Evolutionary conservation across 2,797 vertebrate species (phyloP).

Genomic region (Myotis pilosus): DNA sequence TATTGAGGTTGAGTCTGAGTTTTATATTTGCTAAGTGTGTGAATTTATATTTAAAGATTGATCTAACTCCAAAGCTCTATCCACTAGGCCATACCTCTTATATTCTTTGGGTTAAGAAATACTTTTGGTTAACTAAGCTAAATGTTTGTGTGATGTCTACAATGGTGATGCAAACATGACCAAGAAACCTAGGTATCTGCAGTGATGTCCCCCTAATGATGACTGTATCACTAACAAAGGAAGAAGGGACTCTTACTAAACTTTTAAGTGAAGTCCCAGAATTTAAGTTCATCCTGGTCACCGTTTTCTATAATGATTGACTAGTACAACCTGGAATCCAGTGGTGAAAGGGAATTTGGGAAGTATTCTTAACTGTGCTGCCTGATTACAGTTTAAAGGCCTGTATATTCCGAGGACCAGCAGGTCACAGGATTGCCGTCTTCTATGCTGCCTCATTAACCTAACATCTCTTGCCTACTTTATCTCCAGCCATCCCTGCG

Average conservation of each 20-base stretch:
- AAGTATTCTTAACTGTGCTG: not conserved
- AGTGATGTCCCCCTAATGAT: not conserved
- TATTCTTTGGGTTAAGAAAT: not conserved
- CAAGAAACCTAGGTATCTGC: not conserved
- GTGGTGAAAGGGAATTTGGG: not conserved
- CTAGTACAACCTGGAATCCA: conserved; percentile 3
- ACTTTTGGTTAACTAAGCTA: not conserved
- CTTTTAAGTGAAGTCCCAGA: not conserved
- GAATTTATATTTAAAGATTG: not conserved
- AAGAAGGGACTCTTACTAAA: not conserved
- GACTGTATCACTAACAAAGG: not conserved
- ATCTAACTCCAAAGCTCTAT: not conserved
- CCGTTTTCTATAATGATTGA: not conserved
- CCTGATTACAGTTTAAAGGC: conserved; percentile 24
- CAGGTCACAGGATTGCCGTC: not conserved
- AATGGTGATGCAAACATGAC: not conserved
- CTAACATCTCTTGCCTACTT: not conserved
- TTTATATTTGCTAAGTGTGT: not conserved
- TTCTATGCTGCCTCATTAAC: conserved; percentile 49
- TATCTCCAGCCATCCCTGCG: conserved; percentile 8
- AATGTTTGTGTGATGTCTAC: not conserved
- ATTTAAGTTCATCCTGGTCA: not conserved
- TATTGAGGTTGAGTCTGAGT: not conserved
- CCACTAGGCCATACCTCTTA: not conserved
- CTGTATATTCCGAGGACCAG: not conserved